Percentiles rank a stretch among this genome's conserved stretches.
These are phyloP conservation scores for Pandion haliaetus DNA, from an alignment of 2,113 vertebrate species.

Conservation along the genomic window DNA sequence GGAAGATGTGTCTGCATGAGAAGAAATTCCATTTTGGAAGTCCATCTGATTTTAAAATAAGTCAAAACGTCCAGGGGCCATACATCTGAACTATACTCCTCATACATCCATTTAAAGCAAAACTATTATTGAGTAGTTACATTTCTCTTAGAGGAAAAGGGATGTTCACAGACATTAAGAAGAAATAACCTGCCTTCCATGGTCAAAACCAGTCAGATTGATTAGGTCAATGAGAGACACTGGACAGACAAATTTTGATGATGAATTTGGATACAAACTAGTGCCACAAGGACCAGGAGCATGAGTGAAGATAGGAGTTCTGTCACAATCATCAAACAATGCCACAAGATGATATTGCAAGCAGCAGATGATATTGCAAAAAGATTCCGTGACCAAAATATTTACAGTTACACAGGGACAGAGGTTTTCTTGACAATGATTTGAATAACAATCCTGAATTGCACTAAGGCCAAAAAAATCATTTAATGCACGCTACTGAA, in stretches of 20 bases:
- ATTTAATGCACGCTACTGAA: background rate
- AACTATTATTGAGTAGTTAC: background rate
- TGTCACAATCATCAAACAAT: background rate
- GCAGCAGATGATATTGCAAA: background rate
- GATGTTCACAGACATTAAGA: background rate
- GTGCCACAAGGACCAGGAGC: background rate
- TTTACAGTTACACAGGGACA: background rate
- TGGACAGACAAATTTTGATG: background rate
- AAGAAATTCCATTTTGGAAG: background rate
- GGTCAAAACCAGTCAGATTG: background rate
- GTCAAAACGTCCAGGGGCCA: background rate
- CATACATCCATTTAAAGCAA: background rate
- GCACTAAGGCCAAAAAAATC: background rate
- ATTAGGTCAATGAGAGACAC: background rate
- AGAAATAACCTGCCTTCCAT: background rate
- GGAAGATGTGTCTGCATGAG: background rate
- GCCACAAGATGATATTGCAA: background rate
- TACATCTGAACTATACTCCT: background rate
- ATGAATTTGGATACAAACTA: background rate
- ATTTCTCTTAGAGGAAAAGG: background rate
- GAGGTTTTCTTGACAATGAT: background rate
- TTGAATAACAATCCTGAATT: background rate
- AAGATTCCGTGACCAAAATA: background rate
- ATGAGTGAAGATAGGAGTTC: background rate
- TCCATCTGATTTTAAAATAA: background rate